phyloP scores from a whole-genome alignment of 2,888 invertebrate species.

The Antheraea assamensis region DNA sequence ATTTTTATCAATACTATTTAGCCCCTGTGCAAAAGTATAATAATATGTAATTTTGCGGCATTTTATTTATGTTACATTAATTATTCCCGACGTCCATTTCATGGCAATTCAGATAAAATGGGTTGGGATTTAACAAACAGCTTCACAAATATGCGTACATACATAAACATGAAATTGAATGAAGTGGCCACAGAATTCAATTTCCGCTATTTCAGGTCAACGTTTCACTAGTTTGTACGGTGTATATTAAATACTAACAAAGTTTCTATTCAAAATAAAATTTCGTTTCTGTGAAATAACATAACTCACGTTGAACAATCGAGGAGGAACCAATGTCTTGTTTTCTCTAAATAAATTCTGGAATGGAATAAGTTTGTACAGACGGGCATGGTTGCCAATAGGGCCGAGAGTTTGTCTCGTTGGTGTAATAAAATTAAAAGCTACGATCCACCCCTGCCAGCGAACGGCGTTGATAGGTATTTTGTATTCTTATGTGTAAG shows the following conservation, averaged over 20 bases:
- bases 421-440: conserved; percentile 39
- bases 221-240: neutral
- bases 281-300: conserved; percentile 7
- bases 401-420: conserved; percentile 24
- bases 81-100: neutral
- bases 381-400: conserved; percentile 32
- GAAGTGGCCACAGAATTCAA: conserved; percentile 44
- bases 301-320: conserved; percentile 22
- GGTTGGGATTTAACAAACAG: neutral
- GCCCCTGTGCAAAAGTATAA: no score
- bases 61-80: neutral
- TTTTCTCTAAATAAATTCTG: conserved; percentile 30
- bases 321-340: conserved; percentile 23
- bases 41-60: neutral
- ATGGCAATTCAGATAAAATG: neutral
- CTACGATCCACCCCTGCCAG: conserved; percentile 29
- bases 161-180: conserved; percentile 28
- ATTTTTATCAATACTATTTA: no score
- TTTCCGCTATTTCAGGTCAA: conserved; percentile 36
- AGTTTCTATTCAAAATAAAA: neutral
- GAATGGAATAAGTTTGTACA: conserved; percentile 30
- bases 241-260: neutral
- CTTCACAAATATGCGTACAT: conserved; percentile 1
- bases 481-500: conserved; percentile 34
- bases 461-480: conserved; percentile 23